Conservation (phyloP, 2,888 invertebrate species). For the Parnassius orleans region DNA sequence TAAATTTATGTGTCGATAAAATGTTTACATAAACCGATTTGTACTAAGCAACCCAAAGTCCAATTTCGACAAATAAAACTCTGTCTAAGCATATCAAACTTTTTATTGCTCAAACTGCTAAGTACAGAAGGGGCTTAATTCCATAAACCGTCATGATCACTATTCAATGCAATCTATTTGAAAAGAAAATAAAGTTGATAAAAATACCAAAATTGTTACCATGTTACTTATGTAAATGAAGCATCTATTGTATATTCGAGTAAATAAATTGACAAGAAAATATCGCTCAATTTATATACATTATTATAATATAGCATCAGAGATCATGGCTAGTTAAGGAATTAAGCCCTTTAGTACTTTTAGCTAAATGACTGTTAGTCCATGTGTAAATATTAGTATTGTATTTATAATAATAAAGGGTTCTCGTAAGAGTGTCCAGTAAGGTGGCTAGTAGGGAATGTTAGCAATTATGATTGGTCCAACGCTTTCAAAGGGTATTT, state of each 20-base stretch:
- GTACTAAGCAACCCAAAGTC: slow-evolving; percentile 2
- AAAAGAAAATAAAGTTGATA: background rate
- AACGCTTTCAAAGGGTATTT: slow-evolving; percentile 53
- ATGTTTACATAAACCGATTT: background rate
- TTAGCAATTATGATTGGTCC: slow-evolving; percentile 76
- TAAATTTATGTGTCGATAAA: background rate
- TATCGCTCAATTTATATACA: background rate
- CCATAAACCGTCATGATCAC: background rate
- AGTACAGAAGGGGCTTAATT: slow-evolving; percentile 35
- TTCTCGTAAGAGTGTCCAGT: slow-evolving; percentile 31
- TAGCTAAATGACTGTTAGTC: slow-evolving; percentile 72
- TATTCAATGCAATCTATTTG: background rate
- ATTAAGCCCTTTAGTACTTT: slow-evolving; percentile 29
- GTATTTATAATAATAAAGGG: slow-evolving; percentile 57
- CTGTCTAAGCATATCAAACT: slow-evolving; percentile 32
- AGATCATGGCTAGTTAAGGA: background rate
- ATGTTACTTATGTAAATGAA: background rate
- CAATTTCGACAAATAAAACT: slow-evolving; percentile 22
- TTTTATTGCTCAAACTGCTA: slow-evolving; percentile 43
- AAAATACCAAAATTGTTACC: background rate
- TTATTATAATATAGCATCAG: background rate
- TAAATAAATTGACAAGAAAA: background rate
- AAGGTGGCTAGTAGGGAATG: slow-evolving; percentile 65
- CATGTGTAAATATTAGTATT: slow-evolving; percentile 73
- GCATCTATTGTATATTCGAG: background rate